Evolutionary conservation across 2,888 invertebrate species (phyloP).

Genomic region (Oligia strigilis): DNA sequence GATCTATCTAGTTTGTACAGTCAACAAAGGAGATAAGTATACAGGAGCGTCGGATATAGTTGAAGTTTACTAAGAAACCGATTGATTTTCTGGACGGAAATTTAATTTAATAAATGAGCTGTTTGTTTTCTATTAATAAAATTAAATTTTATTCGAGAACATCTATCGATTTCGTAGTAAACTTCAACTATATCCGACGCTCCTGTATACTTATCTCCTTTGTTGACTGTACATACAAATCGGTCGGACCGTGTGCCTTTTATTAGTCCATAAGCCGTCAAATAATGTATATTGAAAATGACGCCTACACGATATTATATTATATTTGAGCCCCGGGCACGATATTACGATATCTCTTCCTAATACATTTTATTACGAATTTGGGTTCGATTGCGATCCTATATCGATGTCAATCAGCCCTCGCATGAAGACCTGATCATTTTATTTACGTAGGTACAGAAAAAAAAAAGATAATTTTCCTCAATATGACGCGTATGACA

Average conservation of each 20-base stretch:
- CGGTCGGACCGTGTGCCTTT: background rate
- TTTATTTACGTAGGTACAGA: background rate
- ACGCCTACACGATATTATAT: background rate
- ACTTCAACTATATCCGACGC: no score
- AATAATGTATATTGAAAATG: constrained; percentile 12
- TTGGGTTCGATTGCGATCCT: background rate
- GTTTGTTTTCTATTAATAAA: no score
- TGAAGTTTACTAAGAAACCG: no score
- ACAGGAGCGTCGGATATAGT: no score
- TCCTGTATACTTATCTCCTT: no score
- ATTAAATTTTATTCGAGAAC: no score
- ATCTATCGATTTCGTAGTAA: no score
- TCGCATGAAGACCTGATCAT: no score
- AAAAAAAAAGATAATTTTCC: background rate
- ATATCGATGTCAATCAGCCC: background rate
- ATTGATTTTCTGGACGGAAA: no score
- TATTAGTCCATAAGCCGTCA: background rate
- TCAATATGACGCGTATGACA: background rate
- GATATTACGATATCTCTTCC: constrained; percentile 19
- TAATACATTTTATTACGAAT: constrained; percentile 1
- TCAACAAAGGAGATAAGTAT: no score
- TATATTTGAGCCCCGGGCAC: background rate
- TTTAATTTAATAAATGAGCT: no score
- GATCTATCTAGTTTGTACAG: no score
- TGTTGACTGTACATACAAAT: background rate